Evolutionary conservation across 2,113 vertebrate genomes (phyloP).

Genomic region (Aleadryas rufinucha): DNA sequence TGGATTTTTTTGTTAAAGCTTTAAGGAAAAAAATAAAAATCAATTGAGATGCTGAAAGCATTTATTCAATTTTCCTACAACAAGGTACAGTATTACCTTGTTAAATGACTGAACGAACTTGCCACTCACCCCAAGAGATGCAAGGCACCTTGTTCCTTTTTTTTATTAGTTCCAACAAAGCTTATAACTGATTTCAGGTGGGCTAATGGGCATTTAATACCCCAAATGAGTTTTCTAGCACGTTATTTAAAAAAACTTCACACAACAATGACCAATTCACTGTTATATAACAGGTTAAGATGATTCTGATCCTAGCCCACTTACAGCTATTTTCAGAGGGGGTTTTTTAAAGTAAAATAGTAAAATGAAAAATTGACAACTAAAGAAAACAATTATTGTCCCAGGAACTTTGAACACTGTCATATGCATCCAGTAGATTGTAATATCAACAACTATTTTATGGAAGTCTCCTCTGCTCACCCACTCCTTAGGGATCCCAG

Average conservation of each 20-base stretch:
- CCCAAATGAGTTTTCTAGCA: not conserved
- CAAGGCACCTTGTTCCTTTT: not conserved
- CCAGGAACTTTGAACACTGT: not conserved
- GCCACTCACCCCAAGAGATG: not conserved
- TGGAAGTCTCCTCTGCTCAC: not conserved
- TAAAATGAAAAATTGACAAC: not conserved
- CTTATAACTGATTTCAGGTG: not conserved
- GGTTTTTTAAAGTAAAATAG: not conserved
- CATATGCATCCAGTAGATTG: not conserved
- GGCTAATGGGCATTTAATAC: not conserved
- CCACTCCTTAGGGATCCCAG: not conserved
- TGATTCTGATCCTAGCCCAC: not conserved
- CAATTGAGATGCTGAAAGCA: conserved; percentile 48
- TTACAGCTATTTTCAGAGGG: not conserved
- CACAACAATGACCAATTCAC: not conserved
- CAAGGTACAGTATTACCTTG: conserved; percentile 33
- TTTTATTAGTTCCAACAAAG: not conserved
- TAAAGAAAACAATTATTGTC: not conserved
- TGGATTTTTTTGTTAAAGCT: conserved; percentile 69
- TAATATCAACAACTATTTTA: not conserved
- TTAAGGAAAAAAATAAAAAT: conserved; percentile 37
- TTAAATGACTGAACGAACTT: conserved; percentile 41
- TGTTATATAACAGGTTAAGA: not conserved
- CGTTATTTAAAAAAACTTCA: not conserved
- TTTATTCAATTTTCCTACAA: conserved; percentile 52